phyloP scores from a whole-genome alignment of 2,888 invertebrate species.

The Candidula unifasciata region DNA sequence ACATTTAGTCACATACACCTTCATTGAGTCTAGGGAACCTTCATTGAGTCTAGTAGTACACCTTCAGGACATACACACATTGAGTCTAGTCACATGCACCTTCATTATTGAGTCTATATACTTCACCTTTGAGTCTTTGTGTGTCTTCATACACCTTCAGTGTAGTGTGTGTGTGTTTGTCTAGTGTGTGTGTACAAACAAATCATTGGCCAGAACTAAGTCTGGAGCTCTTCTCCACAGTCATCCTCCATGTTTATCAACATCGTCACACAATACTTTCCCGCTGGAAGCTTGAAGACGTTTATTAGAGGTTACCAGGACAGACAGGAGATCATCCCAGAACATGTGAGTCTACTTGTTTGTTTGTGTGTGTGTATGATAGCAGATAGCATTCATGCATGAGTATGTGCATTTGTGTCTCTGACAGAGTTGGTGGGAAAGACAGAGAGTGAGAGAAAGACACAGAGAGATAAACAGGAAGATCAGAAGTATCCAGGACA shows the following conservation, averaged over 20 bases:
- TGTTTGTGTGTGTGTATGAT: background rate
- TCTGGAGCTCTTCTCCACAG: slow-evolving; percentile 57
- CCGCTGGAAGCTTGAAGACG: slow-evolving; percentile 68
- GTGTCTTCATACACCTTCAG: too few relatives aligned
- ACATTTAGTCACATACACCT: too few relatives aligned
- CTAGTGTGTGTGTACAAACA: background rate
- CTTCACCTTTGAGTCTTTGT: too few relatives aligned
- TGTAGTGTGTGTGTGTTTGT: too few relatives aligned
- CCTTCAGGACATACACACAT: too few relatives aligned
- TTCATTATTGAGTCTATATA: too few relatives aligned
- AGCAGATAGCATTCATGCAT: background rate
- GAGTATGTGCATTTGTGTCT: background rate
- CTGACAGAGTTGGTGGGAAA: background rate
- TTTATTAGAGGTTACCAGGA: slow-evolving; percentile 64
- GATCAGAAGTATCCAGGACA: too few relatives aligned
- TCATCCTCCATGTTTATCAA: slow-evolving; percentile 75
- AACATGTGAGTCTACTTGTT: slow-evolving; percentile 61
- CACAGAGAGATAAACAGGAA: background rate
- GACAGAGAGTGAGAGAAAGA: background rate
- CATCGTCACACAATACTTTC: slow-evolving; percentile 74
- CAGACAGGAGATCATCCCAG: slow-evolving; percentile 65
- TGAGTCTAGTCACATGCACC: too few relatives aligned
- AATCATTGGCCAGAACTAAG: background rate
- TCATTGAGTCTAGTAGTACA: too few relatives aligned
- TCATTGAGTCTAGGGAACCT: too few relatives aligned